Conservation (phyloP, 2,113 vertebrate species). For the Isurus oxyrinchus region DNA sequence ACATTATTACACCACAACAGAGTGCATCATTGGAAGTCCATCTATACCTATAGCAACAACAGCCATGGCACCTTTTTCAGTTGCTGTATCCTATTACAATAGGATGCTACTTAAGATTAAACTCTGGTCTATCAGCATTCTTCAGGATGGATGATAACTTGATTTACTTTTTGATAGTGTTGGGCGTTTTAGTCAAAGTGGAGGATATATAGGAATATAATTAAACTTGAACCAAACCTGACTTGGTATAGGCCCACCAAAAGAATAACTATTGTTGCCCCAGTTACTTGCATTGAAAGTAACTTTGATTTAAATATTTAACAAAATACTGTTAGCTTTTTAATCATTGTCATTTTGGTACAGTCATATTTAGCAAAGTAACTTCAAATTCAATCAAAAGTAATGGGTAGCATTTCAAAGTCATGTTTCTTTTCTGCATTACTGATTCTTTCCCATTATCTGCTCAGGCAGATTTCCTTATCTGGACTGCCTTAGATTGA, state of each 20-base stretch:
- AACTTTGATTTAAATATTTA: not conserved
- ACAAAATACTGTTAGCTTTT: not conserved
- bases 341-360: not conserved
- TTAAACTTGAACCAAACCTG: not conserved
- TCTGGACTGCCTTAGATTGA: not conserved
- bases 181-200: not conserved
- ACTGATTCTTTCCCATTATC: not conserved
- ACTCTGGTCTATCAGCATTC: not conserved
- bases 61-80: not conserved
- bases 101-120: not conserved
- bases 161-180: not conserved
- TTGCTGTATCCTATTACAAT: not conserved
- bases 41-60: not conserved
- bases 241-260: not conserved
- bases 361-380: not conserved
- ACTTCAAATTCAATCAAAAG: not conserved
- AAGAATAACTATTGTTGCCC: not conserved
- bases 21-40: not conserved
- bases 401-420: not conserved
- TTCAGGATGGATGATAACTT: not conserved
- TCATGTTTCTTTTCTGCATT: not conserved
- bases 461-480: not conserved
- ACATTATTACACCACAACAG: not conserved
- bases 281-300: not conserved
- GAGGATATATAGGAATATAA: not conserved